Evolutionary conservation across 2,113 vertebrate species (phyloP).

Genomic region (Anolis sagrei): DNA sequence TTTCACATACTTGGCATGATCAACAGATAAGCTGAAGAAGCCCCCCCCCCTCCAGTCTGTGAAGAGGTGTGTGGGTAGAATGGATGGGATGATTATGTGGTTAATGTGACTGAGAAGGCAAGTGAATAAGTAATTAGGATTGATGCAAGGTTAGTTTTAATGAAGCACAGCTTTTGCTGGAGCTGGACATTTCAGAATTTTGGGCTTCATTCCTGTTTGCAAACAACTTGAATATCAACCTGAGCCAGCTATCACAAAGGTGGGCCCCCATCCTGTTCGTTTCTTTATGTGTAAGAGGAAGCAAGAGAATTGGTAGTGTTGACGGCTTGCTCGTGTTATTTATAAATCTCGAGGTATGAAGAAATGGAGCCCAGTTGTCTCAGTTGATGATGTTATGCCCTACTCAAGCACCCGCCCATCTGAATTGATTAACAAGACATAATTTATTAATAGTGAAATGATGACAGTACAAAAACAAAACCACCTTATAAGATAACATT

Average conservation of each 20-base stretch:
- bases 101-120: slow-evolving; percentile 30
- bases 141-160: not conserved
- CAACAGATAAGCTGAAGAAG: slow-evolving; percentile 1
- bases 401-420: too few relatives aligned
- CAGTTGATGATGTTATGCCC: not conserved
- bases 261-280: not conserved
- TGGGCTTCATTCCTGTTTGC: not conserved
- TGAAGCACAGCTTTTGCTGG: not conserved
- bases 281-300: not conserved
- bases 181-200: not conserved
- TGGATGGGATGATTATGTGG: slow-evolving; percentile 1
- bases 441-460: not conserved
- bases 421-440: not conserved
- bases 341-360: not conserved
- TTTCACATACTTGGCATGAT: slow-evolving; percentile 18
- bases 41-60: not conserved
- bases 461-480: not conserved
- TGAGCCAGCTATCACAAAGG: not conserved
- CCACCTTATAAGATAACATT: not conserved
- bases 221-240: not conserved
- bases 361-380: not conserved
- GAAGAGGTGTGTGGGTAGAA: not conserved
- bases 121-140: slow-evolving; percentile 23
- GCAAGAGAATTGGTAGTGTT: not conserved
- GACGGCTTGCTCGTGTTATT: not conserved